Base-by-base conservation (phyloP, 92 coral and sea anemone species). In the Parazoanthus atlanticus region DNA sequence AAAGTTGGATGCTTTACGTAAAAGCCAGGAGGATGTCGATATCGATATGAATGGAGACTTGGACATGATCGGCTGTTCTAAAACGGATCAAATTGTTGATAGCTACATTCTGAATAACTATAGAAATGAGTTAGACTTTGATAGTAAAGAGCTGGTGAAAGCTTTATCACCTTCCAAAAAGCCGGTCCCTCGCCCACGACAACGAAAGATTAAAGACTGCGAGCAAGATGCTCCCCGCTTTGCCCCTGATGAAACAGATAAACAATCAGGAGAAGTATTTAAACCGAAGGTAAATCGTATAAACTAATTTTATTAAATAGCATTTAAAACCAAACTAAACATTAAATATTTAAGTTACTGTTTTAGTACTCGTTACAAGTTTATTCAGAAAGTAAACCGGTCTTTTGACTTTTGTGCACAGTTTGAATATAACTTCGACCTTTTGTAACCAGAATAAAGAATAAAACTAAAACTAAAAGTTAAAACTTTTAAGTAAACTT, bases 1-100 rank as follows among this genome's bases (percentile, higher is more conserved):
- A 82, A 95, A 94, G 81, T 82, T 96, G 47, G 91, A 96, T 43
- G 96, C 97, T 79, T 84, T 95, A 32, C 90, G 90, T 7, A 84
- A 93, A 12, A 94, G 98, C 75, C 90, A 85, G 38, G 94, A 92
- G 41, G 88, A 91, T 29, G 26, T 94, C 19, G 88, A 88, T 10
- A 89, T 76, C 9, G 90, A 49, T 49, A 81, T 52, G 71, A 80
- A 80, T 54, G 71, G 71, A 8, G 67, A 80, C 32, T 80, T 67
- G 16, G 34, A 80, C 71, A 52, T 30, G 46, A 76, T 73, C 23
- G 90, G 71, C 23, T 66, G 30, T 70, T 87, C 76, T 40, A 88
- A 86, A 23, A 88, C 85, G 9, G 74, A 87, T 76, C 58, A 83
- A 9, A 30, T 78, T 46, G 86, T 79, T 67, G 84, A 91, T 29